These are phyloP conservation scores for Drosophila tanythrix DNA, from an alignment of 2,888 invertebrate genomes.

Conservation along the genomic window DNA sequence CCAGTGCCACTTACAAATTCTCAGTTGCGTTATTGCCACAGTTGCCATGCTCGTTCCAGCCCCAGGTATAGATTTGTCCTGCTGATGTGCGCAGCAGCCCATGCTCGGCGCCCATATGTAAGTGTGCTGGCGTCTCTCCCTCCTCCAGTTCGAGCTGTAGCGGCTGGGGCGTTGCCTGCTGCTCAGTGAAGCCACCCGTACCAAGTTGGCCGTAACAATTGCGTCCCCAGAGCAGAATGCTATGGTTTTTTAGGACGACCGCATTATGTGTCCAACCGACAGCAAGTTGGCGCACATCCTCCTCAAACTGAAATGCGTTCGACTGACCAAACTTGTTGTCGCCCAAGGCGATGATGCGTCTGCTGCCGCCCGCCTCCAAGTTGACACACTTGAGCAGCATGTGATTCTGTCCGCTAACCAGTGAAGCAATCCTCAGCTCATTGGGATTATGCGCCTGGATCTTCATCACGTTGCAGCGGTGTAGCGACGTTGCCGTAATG, in stretches of 20 bases:
- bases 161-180: conserved; percentile 75
- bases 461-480: conserved; percentile 79
- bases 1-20: conserved; percentile 79
- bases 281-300: conserved; percentile 86
- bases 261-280: conserved; percentile 92
- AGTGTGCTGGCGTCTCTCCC: conserved; percentile 63
- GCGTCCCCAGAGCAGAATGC: conserved; percentile 91
- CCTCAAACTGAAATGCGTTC: conserved; percentile 86
- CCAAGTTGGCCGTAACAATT: conserved; percentile 93
- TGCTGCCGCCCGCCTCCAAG: conserved; percentile 53
- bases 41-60: conserved; percentile 96
- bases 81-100: conserved; percentile 89
- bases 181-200: conserved; percentile 80
- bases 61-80: conserved; percentile 91
- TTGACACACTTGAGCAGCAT: conserved; percentile 83
- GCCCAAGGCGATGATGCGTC: conserved; percentile 89
- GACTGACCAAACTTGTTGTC: conserved; percentile 93
- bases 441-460: conserved; percentile 71
- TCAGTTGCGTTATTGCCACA: conserved; percentile 88
- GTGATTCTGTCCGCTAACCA: conserved; percentile 93
- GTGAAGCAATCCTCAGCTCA: conserved; percentile 86
- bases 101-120: conserved; percentile 91
- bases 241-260: conserved; percentile 87
- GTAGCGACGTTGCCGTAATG: conserved; percentile 78
- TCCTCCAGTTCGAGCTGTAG: conserved; percentile 62